Evolutionary conservation across 2,888 invertebrate species (phyloP).

Genomic region (Lymantria dispar): DNA sequence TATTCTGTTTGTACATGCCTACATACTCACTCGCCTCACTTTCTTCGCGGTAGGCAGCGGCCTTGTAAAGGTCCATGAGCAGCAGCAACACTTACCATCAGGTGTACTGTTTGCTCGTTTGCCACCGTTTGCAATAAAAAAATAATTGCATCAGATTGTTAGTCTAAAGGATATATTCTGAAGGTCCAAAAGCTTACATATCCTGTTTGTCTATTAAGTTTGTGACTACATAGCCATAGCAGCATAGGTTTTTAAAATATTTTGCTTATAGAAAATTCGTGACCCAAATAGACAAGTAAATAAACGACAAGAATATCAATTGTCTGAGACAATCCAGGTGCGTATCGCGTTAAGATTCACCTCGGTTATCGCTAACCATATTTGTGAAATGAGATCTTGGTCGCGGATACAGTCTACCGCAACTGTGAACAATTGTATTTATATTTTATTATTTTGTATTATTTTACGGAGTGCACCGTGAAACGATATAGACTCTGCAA

Average conservation of each 20-base stretch:
- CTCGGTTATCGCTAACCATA: slow-evolving; percentile 23
- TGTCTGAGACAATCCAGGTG: slow-evolving; percentile 38
- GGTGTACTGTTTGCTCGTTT: too few species aligned
- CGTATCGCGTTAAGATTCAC: slow-evolving; percentile 45
- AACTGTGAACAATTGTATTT: slow-evolving; percentile 5
- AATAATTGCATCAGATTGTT: too few species aligned
- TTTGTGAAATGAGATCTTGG: slow-evolving; percentile 22
- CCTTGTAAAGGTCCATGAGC: too few species aligned
- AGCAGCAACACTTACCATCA: too few species aligned
- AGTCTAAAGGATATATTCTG: too few species aligned
- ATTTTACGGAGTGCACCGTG: not conserved
- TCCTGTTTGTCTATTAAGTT: not conserved
- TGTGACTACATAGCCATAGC: not conserved
- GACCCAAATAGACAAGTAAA: slow-evolving; percentile 18
- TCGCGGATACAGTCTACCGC: slow-evolving; percentile 11
- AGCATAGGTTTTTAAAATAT: not conserved
- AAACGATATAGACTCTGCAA: not conserved
- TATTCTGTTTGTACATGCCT: too few species aligned
- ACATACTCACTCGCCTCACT: too few species aligned
- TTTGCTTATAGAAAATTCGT: not conserved
- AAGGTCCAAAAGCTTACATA: too few species aligned
- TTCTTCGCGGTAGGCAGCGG: too few species aligned
- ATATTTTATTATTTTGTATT: not conserved
- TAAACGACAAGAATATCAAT: slow-evolving; percentile 27
- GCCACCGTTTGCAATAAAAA: too few species aligned